These are phyloP conservation scores for Pantherophis vulpinus DNA, from an alignment of 2,797 vertebrate genomes.

Conservation along the genomic window DNA sequence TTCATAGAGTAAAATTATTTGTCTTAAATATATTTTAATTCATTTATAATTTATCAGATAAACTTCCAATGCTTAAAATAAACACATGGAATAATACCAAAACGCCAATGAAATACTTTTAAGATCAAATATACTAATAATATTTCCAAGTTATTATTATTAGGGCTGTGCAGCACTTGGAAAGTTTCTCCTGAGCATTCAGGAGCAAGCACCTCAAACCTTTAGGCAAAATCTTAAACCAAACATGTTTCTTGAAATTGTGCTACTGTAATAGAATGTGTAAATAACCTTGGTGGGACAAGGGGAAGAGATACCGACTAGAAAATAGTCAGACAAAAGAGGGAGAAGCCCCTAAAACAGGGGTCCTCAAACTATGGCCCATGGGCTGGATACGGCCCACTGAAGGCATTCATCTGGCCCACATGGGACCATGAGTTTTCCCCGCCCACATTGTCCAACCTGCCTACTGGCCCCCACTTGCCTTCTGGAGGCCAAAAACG, in stretches of 20 bases:
- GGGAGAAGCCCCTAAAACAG: background rate
- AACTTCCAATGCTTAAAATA: background rate
- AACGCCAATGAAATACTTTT: background rate
- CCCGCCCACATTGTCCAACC: no score
- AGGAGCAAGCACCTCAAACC: background rate
- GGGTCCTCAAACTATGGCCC: no score
- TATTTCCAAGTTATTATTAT: background rate
- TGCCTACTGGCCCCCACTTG: no score
- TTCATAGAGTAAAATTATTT: background rate
- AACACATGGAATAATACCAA: slow-evolving; percentile 14
- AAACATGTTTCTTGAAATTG: background rate
- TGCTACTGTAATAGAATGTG: background rate
- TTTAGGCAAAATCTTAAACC: background rate
- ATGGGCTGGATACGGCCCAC: no score
- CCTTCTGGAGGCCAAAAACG: no score
- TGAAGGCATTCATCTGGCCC: no score
- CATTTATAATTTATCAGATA: background rate
- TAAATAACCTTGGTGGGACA: background rate
- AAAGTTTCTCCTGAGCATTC: background rate
- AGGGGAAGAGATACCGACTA: background rate
- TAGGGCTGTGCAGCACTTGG: background rate
- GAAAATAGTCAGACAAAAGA: background rate
- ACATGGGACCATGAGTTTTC: no score
- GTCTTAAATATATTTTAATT: background rate
- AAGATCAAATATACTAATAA: background rate